A percentile compares a stretch with the other conserved stretches of the same genome.
phyloP scores from a whole-genome alignment of 2,888 invertebrate species.

The Tipula vernalis region DNA sequence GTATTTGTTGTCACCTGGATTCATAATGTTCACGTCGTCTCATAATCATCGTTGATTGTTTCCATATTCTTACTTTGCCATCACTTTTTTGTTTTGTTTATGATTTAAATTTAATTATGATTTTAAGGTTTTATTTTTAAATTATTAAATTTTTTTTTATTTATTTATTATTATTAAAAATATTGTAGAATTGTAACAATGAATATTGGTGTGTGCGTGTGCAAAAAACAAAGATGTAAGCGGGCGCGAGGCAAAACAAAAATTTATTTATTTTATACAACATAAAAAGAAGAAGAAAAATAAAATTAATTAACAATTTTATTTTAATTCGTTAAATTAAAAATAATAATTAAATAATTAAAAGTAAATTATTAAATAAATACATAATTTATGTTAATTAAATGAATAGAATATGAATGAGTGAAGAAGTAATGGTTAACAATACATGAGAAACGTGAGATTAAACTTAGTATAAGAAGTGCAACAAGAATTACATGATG shows the following conservation, averaged over 20 bases:
- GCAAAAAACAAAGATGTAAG: not conserved
- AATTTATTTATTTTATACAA: not conserved
- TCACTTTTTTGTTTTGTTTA: constrained; percentile 19
- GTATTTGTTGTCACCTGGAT: not conserved
- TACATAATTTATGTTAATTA: not conserved
- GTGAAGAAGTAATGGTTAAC: not conserved
- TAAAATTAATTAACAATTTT: not conserved
- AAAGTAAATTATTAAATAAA: not conserved
- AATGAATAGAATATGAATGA: not conserved
- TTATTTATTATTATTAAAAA: not conserved
- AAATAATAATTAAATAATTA: not conserved
- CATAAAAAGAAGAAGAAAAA: not conserved
- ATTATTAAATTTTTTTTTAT: not conserved
- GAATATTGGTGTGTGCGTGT: not conserved
- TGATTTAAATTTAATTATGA: not conserved
- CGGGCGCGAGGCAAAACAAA: not conserved
- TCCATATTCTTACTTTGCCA: constrained; percentile 25
- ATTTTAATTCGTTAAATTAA: not conserved
- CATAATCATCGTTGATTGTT: constrained; percentile 22
- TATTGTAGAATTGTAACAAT: not conserved
- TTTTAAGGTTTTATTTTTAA: not conserved
- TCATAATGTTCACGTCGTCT: constrained; percentile 17
- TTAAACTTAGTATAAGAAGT: not conserved
- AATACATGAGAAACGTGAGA: not conserved
- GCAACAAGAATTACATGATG: not conserved